These are phyloP conservation scores for Polymixis lichenea DNA, from an alignment of 2,888 invertebrate genomes.

Conservation along the genomic window DNA sequence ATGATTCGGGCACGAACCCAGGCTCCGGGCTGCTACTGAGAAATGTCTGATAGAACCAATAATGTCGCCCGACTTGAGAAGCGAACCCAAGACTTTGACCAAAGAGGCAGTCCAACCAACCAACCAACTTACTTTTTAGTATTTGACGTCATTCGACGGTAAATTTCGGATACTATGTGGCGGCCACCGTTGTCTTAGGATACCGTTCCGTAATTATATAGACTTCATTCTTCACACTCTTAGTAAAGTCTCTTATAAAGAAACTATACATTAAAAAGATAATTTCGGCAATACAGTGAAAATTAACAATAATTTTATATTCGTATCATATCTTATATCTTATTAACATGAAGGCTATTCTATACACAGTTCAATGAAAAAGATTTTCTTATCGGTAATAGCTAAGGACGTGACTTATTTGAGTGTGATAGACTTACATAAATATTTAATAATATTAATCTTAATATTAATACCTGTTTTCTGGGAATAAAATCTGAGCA, in stretches of 20 bases:
- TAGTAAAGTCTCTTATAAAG: conserved; percentile 53
- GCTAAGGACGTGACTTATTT: conserved; percentile 44
- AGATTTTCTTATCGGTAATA: conserved; percentile 31
- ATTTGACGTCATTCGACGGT: not conserved
- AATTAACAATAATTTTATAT: conserved; percentile 59
- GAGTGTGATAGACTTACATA: not conserved
- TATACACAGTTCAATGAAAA: conserved; percentile 69
- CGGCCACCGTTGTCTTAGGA: not conserved
- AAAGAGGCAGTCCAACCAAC: no score
- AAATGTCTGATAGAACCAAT: no score
- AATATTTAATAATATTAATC: no score
- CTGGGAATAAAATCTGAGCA: not conserved
- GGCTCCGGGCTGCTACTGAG: no score
- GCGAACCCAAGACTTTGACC: no score
- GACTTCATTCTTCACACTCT: not conserved
- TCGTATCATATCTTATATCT: conserved; percentile 54
- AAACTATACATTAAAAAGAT: conserved; percentile 71
- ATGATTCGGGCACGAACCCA: no score
- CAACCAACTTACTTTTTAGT: no score
- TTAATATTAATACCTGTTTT: not conserved
- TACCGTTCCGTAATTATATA: not conserved
- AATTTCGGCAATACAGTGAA: conserved; percentile 65
- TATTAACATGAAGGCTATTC: conserved; percentile 65
- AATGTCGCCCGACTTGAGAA: no score
- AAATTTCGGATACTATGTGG: not conserved